phyloP scores from a whole-genome alignment of 1,140 invertebrate genomes.

The Vollenhovia emeryi region DNA sequence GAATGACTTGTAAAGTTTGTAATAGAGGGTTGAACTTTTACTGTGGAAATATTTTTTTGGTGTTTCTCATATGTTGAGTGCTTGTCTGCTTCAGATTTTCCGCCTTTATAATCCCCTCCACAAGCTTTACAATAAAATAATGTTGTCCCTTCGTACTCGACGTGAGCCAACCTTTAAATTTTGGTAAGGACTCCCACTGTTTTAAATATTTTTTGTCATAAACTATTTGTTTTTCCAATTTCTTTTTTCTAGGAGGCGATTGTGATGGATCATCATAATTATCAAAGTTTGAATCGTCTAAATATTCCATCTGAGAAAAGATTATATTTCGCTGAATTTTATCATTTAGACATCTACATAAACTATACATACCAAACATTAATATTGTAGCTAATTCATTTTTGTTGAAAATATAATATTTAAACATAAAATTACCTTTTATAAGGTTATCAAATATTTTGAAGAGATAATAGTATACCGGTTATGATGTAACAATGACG shows the following conservation, averaged over 20 bases:
- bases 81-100: background rate
- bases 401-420: too few species aligned
- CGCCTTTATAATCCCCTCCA: background rate
- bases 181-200: background rate
- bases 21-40: background rate
- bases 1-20: background rate
- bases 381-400: too few species aligned
- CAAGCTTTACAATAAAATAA: background rate
- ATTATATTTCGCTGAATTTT: too few species aligned
- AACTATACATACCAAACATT: too few species aligned
- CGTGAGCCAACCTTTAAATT: background rate
- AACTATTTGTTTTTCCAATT: background rate
- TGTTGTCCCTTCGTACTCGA: background rate
- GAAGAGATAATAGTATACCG: too few species aligned
- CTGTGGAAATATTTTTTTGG: background rate
- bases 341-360: too few species aligned
- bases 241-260: background rate
- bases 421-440: too few species aligned
- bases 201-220: background rate
- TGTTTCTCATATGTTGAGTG: background rate
- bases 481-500: too few species aligned
- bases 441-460: too few species aligned
- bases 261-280: background rate
- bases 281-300: background rate
- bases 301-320: background rate